Percentiles rank a stretch among this genome's conserved stretches.
Conservation (phyloP, 1,140 invertebrate species). For the Drosophila repletoides region DNA sequence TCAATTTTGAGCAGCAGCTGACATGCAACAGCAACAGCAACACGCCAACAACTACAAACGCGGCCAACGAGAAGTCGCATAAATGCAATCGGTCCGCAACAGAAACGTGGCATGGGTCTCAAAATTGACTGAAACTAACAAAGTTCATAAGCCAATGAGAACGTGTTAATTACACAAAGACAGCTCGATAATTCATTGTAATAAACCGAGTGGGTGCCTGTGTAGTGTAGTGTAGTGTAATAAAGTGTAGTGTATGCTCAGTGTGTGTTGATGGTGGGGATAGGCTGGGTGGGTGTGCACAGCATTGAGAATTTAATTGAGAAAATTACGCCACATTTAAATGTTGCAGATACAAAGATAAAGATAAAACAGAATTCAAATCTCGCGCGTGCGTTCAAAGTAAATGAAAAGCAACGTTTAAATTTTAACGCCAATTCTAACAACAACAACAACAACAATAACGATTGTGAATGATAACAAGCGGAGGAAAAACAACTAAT, state of each 20-base stretch:
- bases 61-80: conserved; percentile 71
- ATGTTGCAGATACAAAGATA: conserved; percentile 46
- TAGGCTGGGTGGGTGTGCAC: conserved; percentile 52
- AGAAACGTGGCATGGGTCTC: not conserved
- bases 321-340: conserved; percentile 22
- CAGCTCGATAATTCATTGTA: conserved; percentile 57
- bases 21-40: conserved; percentile 45
- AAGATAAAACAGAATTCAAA: conserved; percentile 47
- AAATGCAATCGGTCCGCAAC: conserved; percentile 46
- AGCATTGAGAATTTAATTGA: conserved; percentile 61
- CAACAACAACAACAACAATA: conserved; percentile 12
- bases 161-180: conserved; percentile 70
- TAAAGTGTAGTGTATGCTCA: not conserved
- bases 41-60: conserved; percentile 50
- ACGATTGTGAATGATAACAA: conserved; percentile 25
- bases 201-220: conserved; percentile 6
- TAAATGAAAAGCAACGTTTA: conserved; percentile 61
- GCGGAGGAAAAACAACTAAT: conserved; percentile 41
- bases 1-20: conserved; percentile 21
- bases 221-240: not conserved
- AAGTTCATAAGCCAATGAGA: conserved; percentile 63
- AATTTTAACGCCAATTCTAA: conserved; percentile 62
- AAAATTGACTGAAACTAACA: conserved; percentile 16
- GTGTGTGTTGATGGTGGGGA: conserved; percentile 7
- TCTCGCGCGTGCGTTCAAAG: conserved; percentile 61